A percentile compares a stretch with the other conserved stretches of the same genome.
Conservation (phyloP, 2,113 vertebrate species). For the Istiophorus platypterus region DNA sequence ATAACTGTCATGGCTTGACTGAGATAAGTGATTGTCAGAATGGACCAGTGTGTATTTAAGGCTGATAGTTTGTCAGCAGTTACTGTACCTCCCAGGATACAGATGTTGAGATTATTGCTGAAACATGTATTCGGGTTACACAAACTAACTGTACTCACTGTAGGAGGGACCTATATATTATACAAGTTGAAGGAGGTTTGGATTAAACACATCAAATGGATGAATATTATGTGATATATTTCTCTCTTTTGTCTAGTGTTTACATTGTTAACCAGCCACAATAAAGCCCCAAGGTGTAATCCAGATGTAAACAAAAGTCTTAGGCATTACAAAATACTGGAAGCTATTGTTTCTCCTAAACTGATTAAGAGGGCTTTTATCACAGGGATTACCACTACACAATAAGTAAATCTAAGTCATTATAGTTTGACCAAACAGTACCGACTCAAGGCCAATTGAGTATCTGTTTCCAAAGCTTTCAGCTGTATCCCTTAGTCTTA, state of each 20-base stretch:
- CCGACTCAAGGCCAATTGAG: background rate
- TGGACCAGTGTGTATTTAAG: constrained; percentile 30
- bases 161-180: background rate
- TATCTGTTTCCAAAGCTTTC: background rate
- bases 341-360: background rate
- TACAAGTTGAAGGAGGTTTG: background rate
- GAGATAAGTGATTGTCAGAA: constrained; percentile 29
- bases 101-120: constrained; percentile 42
- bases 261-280: constrained; percentile 12
- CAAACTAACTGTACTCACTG: constrained; percentile 22
- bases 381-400: constrained; percentile 16
- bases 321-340: background rate
- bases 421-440: background rate
- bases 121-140: constrained; percentile 2
- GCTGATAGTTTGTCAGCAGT: constrained; percentile 41
- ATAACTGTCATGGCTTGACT: constrained; percentile 5
- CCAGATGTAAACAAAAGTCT: constrained; percentile 20
- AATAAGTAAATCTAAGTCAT: background rate
- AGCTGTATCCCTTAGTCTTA: background rate
- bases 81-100: constrained; percentile 25
- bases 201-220: constrained; percentile 32
- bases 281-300: constrained; percentile 9
- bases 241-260: background rate
- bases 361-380: background rate
- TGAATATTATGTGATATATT: constrained; percentile 1